A percentile compares a stretch with the other conserved stretches of the same genome.
These are phyloP conservation scores for Catocala fraxini DNA, from an alignment of 2,888 invertebrate genomes.

Conservation along the genomic window DNA sequence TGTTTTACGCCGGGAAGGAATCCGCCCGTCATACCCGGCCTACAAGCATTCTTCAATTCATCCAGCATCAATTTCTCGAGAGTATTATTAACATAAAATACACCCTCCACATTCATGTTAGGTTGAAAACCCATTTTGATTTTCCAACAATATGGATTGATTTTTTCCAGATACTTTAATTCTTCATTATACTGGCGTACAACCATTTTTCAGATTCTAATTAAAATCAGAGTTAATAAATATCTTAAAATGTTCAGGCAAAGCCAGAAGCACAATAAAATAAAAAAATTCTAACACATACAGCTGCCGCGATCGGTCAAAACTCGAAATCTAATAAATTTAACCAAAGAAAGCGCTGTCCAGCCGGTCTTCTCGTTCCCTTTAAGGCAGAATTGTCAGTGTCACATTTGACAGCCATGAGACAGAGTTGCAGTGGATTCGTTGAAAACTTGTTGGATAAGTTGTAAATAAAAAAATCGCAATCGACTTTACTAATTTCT, in stretches of 20 bases:
- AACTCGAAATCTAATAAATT: too few species aligned
- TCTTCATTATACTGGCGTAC: conserved; percentile 97
- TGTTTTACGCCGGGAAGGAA: conserved; percentile 99
- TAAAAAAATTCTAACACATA: too few species aligned
- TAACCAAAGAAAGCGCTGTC: too few species aligned
- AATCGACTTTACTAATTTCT: too few species aligned
- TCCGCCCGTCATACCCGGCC: conserved; percentile 96
- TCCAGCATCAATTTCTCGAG: conserved; percentile 99
- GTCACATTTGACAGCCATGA: not conserved
- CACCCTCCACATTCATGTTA: conserved; percentile 99
- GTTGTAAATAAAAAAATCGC: too few species aligned
- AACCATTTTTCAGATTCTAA: conserved; percentile 89
- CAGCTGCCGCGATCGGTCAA: too few species aligned
- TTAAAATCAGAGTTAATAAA: not conserved
- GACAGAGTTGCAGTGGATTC: too few species aligned
- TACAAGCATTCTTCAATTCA: conserved; percentile 96
- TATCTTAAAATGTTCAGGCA: not conserved
- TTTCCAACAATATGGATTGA: conserved; percentile 94
- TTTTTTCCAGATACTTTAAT: conserved; percentile 96
- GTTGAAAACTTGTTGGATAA: too few species aligned
- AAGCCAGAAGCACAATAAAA: not conserved
- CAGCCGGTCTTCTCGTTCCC: too few species aligned
- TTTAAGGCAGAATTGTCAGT: not conserved
- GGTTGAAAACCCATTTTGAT: conserved; percentile 99
- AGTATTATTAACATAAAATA: conserved; percentile 97